Base-by-base conservation (phyloP, 2,797 vertebrate species). In the Cetoscarus ocellatus region DNA sequence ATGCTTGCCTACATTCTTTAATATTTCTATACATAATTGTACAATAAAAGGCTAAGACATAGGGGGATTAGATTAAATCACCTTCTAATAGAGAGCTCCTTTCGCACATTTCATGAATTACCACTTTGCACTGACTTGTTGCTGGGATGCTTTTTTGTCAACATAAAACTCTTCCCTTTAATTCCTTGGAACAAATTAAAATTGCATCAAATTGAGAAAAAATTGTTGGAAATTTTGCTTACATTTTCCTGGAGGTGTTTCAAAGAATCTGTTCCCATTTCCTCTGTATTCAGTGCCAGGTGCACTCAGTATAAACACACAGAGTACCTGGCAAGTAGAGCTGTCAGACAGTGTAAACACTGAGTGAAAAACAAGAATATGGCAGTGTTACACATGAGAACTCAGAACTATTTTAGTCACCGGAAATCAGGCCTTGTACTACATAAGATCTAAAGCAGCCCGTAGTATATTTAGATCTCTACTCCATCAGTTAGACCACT, bases 321-420 rank as follows among this genome's bases (percentile, higher is more conserved):
- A 56, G 59, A 42, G 64, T 50, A 61, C 71, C 70, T 85, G 55
- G 57, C 73, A 86, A 71, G 79, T 65, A 73, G 64, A 27, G 73
- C 84, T 88, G 82, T 73, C 66, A 76, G 62, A 66, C 61, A 70
- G 72, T 53, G 78, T 84, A 90, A 84, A 86, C 84, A 78, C 75
- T 76, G 66, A 77, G 64, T 39, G 67, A 54, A 62, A 64, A 38
- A 54, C 34, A 17, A 39, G 44, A 69, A 60, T 36, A 35, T 49
- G 50, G 10, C 55, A 39, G 40, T 67, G 38, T 60, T 69, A 79
- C 70, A 72, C 55, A 13, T 59, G 43, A 75, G 66, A 67, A 63
- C 34, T 17, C 49, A 18, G 63, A 67, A 47, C 45, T 77, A 75
- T 73, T 82, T 82, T 55, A 66, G 80, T 76, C 55, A 49, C 50